Conservation (phyloP, 1,140 invertebrate species). For the Helicorthomorpha holstii region DNA sequence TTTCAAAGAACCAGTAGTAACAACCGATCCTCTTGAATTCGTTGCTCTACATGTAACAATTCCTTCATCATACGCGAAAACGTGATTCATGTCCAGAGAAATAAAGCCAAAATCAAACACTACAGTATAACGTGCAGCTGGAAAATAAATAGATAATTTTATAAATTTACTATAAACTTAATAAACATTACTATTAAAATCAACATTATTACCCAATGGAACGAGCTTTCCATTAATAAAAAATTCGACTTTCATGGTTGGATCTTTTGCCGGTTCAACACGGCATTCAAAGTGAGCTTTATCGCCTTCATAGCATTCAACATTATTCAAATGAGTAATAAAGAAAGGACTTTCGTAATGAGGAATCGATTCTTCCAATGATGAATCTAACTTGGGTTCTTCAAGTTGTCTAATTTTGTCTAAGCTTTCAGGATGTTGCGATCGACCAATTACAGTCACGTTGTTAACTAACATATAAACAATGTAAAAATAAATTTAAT, state of each 20-base stretch:
- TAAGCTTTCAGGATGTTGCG: conserved; percentile 77
- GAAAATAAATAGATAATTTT: conserved; percentile 14
- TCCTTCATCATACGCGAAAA: conserved; percentile 75
- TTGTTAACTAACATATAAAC: too few relatives aligned
- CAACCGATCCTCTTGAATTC: conserved; percentile 62
- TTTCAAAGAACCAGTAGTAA: conserved; percentile 64
- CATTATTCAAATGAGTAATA: conserved; percentile 76
- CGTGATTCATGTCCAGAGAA: conserved; percentile 29
- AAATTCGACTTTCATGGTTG: conserved; percentile 60
- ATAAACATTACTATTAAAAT: not conserved
- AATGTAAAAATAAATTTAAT: too few relatives aligned
- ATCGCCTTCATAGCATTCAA: conserved; percentile 74
- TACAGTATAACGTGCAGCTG: conserved; percentile 60
- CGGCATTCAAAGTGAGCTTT: conserved; percentile 87
- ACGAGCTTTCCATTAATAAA: conserved; percentile 15
- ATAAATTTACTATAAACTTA: not conserved
- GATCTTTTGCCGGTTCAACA: conserved; percentile 84
- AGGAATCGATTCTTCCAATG: conserved; percentile 46
- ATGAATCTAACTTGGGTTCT: conserved; percentile 42
- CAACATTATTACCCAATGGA: conserved; percentile 4
- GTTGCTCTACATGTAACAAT: conserved; percentile 82
- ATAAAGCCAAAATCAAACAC: conserved; percentile 81
- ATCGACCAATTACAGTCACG: too few relatives aligned
- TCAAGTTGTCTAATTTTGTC: conserved; percentile 72
- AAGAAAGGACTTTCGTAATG: conserved; percentile 71